Percentiles rank a stretch among this genome's conserved stretches.
Evolutionary conservation across 1,140 invertebrate genomes (phyloP).

Genomic region (Lysiphlebus fabarum): DNA sequence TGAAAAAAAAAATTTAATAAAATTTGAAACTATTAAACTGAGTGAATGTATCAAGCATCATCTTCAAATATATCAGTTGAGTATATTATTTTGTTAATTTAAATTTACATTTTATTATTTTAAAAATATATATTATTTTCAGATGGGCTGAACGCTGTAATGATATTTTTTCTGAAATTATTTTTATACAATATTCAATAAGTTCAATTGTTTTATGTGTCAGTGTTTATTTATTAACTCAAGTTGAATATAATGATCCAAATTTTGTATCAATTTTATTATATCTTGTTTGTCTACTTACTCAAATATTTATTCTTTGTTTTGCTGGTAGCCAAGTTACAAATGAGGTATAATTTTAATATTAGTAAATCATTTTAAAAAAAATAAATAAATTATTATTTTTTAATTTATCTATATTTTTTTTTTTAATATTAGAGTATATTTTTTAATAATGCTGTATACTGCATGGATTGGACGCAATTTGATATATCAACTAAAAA

Average conservation of each 20-base stretch:
- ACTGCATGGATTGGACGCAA: not conserved
- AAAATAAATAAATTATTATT: too few species aligned
- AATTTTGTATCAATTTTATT: not conserved
- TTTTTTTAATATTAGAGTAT: not conserved
- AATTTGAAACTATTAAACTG: not conserved
- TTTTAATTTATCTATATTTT: not conserved
- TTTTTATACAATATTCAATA: slow-evolving; percentile 12
- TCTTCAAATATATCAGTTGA: slow-evolving; percentile 6
- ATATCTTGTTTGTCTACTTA: slow-evolving; percentile 3
- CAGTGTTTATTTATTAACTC: slow-evolving; percentile 7
- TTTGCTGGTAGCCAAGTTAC: not conserved
- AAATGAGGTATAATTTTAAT: too few species aligned
- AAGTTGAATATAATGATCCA: not conserved
- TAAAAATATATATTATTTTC: too few species aligned
- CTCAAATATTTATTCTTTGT: slow-evolving; percentile 18
- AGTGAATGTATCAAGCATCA: slow-evolving; percentile 14
- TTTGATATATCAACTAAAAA: not conserved
- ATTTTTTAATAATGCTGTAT: not conserved
- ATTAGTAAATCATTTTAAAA: too few species aligned
- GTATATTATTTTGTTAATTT: too few species aligned
- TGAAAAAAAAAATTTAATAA: too few species aligned
- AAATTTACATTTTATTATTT: too few species aligned
- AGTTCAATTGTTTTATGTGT: slow-evolving; percentile 16
- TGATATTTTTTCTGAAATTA: slow-evolving; percentile 4
- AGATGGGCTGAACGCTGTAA: slow-evolving; percentile 7